Evolutionary conservation across 2,797 vertebrate species (phyloP).

Genomic region (Ibycter americanus): DNA sequence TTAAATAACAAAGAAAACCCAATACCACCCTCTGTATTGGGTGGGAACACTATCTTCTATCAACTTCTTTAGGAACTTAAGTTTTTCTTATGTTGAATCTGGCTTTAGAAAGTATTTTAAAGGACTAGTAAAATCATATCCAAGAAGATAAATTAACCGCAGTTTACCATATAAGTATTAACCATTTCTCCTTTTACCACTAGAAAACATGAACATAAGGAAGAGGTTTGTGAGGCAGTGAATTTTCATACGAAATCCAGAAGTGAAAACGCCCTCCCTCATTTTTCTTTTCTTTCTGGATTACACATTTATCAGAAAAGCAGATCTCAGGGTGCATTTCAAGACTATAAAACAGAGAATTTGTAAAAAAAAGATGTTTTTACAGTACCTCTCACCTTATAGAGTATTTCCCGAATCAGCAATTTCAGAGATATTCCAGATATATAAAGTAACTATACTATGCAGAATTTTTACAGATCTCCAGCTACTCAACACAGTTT

Average conservation of each 20-base stretch:
- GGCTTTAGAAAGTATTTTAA: background rate
- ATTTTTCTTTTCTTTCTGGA: background rate
- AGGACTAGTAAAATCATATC: background rate
- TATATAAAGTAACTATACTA: background rate
- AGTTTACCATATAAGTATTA: conserved; percentile 56
- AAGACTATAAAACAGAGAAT: background rate
- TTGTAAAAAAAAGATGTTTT: background rate
- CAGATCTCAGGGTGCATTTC: background rate
- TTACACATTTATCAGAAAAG: background rate
- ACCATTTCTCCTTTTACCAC: conserved; percentile 25
- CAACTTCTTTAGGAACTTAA: background rate
- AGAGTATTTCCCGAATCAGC: background rate
- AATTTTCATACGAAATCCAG: background rate
- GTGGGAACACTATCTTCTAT: background rate
- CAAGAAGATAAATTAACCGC: conserved; percentile 18
- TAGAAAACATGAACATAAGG: conserved; percentile 27
- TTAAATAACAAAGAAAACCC: background rate
- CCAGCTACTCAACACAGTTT: background rate
- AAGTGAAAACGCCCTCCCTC: background rate
- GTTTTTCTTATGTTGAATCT: background rate
- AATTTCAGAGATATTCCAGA: background rate
- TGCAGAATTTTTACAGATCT: background rate
- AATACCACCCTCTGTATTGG: background rate
- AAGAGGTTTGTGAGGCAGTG: conserved; percentile 12
- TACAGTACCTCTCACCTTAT: background rate